These are phyloP conservation scores for Fregetta grallaria DNA, from an alignment of 2,113 vertebrate genomes.

Conservation along the genomic window DNA sequence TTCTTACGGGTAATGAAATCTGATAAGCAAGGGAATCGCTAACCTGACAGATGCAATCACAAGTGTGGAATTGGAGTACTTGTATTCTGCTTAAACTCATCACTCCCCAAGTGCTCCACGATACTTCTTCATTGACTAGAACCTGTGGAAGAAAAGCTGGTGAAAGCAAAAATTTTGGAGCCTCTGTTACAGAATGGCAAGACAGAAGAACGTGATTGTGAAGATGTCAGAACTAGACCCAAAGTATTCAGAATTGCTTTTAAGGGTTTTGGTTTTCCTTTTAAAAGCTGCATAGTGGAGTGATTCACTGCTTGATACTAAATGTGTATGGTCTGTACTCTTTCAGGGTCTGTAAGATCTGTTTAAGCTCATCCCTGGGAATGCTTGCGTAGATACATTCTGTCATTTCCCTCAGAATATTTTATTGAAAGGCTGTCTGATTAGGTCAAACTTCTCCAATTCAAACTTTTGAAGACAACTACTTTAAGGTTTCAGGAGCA, in stretches of 20 bases:
- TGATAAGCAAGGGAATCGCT: fast-evolving
- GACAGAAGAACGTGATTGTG: not conserved
- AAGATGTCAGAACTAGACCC: not conserved
- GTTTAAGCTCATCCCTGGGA: not conserved
- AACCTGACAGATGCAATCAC: not conserved
- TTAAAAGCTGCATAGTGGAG: not conserved
- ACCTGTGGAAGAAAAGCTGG: not conserved
- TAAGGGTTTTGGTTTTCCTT: not conserved
- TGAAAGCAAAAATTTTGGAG: not conserved
- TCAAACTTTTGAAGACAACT: not conserved
- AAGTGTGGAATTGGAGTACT: fast-evolving
- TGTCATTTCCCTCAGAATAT: not conserved
- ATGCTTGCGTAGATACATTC: fast-evolving
- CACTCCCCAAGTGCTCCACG: not conserved
- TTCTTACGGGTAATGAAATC: constrained; percentile 81
- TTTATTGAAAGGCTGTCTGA: not conserved
- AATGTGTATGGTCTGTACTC: not conserved
- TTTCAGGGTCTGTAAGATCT: not conserved
- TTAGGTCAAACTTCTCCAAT: not conserved
- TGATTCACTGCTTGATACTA: fast-evolving
- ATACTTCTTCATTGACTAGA: fast-evolving
- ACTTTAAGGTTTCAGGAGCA: not conserved
- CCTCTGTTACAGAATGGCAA: fast-evolving
- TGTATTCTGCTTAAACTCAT: not conserved
- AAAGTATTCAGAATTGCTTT: not conserved